A percentile compares a stretch with the other conserved stretches of the same genome.
Evolutionary conservation across 1,140 invertebrate genomes (phyloP).

Genomic region (Cydia pomonella): DNA sequence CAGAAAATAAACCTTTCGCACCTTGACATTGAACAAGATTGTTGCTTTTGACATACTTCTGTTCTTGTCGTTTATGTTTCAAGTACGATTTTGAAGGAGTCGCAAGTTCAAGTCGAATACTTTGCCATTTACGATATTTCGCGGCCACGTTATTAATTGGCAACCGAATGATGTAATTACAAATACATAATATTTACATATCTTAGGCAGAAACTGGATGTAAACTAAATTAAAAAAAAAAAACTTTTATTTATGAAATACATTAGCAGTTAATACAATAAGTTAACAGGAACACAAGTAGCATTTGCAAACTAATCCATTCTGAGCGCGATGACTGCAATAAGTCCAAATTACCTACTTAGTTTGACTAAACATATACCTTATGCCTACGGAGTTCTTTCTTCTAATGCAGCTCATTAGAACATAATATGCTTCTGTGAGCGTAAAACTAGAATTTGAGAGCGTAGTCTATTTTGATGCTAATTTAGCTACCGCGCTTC

Average conservation of each 20-base stretch:
- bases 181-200: neutral
- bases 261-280: neutral
- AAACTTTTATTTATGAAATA: too few species aligned
- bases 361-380: neutral
- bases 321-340: neutral
- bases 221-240: too few species aligned
- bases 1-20: neutral
- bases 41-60: slow-evolving; percentile 27
- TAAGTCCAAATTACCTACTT: neutral
- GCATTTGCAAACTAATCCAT: neutral
- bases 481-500: slow-evolving; percentile 21
- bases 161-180: neutral
- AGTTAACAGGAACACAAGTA: neutral
- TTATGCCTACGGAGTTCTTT: slow-evolving; percentile 6
- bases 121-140: neutral
- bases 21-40: slow-evolving; percentile 28
- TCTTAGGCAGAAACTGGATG: too few species aligned
- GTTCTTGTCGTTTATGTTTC: slow-evolving; percentile 21
- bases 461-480: slow-evolving; percentile 2
- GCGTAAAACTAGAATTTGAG: neutral
- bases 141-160: neutral
- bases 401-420: neutral
- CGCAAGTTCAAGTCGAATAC: neutral
- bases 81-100: slow-evolving; percentile 11
- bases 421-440: slow-evolving; percentile 20